Conservation (phyloP, 2,113 vertebrate species). For the Speoplatyrhinus poulsoni region DNA sequence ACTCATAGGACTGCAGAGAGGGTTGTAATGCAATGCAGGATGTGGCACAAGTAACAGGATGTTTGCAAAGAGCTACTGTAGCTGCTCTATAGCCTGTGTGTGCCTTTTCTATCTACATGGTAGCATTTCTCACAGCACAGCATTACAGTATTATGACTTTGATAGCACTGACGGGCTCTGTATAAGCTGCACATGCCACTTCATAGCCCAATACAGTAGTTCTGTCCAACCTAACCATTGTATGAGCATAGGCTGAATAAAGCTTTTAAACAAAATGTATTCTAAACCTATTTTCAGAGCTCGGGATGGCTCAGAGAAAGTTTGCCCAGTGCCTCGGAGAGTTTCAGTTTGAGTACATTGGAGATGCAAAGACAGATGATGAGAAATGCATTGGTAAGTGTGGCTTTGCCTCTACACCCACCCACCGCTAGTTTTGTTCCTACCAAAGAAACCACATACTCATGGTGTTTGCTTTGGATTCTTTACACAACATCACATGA, state of each 20-base stretch:
- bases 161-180: too few species aligned
- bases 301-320: slow-evolving; percentile 91
- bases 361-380: slow-evolving; percentile 95
- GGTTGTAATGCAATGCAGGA: slow-evolving; percentile 38
- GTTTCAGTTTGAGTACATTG: slow-evolving; percentile 97
- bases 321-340: slow-evolving; percentile 93
- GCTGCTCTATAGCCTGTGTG: not conserved
- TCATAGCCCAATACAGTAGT: not conserved
- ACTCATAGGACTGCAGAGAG: not conserved
- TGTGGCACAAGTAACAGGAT: slow-evolving; percentile 52
- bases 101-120: not conserved
- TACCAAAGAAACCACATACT: slow-evolving; percentile 4
- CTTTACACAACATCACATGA: too few species aligned
- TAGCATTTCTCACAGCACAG: not conserved
- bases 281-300: slow-evolving; percentile 75
- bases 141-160: not conserved
- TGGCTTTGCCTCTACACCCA: slow-evolving; percentile 8
- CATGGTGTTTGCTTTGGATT: not conserved
- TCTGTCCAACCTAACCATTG: not conserved
- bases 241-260: not conserved
- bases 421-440: slow-evolving; percentile 29
- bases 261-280: not conserved
- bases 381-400: slow-evolving; percentile 91
- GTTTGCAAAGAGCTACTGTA: slow-evolving; percentile 47
- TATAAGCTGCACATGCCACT: too few species aligned